phyloP scores from a whole-genome alignment of 2,113 vertebrate species.

The Perca schrenkii region DNA sequence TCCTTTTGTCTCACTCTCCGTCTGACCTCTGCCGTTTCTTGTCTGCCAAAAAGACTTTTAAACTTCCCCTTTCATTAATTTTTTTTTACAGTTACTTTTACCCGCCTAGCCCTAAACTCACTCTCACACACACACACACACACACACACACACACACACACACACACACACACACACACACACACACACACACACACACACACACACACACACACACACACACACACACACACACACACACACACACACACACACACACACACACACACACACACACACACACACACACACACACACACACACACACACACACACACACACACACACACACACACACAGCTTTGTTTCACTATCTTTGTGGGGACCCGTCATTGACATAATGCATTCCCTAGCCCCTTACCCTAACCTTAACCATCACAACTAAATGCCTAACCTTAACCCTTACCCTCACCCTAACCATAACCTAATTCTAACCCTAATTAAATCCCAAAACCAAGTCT shows the following conservation, averaged over 20 bases:
- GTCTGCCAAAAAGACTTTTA: constrained; percentile 35
- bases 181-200: constrained; percentile 5
- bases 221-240: constrained; percentile 12
- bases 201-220: constrained; percentile 22
- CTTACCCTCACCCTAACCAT: too few relatives aligned
- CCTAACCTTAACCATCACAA: too few relatives aligned
- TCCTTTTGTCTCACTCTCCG: constrained; percentile 51
- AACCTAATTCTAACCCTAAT: too few relatives aligned
- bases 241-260: background rate
- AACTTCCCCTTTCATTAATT: constrained; percentile 16
- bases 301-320: constrained; percentile 22
- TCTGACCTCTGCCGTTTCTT: constrained; percentile 31
- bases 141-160: background rate
- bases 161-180: background rate
- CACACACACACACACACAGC: constrained; percentile 6
- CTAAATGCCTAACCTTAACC: too few relatives aligned
- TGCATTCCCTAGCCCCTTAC: too few relatives aligned
- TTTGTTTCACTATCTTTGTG: too few relatives aligned
- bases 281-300: constrained; percentile 5
- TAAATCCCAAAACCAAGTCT: too few relatives aligned
- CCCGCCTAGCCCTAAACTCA: constrained; percentile 6
- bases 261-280: background rate
- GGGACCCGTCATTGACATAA: too few relatives aligned
- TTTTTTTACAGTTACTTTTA: constrained; percentile 17
- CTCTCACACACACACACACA: background rate